phyloP scores from a whole-genome alignment of 2,797 vertebrate species.

The Sebastolobus alascanus region DNA sequence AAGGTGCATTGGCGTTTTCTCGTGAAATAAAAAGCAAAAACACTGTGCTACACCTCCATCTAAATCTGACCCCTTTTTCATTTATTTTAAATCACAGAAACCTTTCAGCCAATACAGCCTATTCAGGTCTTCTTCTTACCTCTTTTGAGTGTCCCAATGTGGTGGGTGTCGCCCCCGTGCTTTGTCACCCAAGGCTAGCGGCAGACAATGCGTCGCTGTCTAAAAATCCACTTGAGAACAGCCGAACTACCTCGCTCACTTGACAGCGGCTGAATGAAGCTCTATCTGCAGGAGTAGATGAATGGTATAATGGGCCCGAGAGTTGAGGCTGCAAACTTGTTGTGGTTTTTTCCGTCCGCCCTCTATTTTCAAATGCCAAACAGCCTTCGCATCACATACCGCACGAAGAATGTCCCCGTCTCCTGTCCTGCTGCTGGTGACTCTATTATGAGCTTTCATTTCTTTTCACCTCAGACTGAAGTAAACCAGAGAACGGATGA shows the following conservation, averaged over 20 bases:
- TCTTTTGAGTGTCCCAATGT: slow-evolving; percentile 21
- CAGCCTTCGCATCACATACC: slow-evolving; percentile 5
- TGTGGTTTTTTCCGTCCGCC: not conserved
- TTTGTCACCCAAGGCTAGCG: slow-evolving; percentile 43
- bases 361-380: slow-evolving; percentile 29
- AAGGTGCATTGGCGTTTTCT: not conserved
- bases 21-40: slow-evolving; percentile 24
- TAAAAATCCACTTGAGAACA: slow-evolving; percentile 33
- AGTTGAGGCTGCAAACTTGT: not conserved
- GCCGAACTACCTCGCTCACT: slow-evolving; percentile 33
- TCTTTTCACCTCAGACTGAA: slow-evolving; percentile 22
- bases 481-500: not conserved
- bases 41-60: not conserved
- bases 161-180: slow-evolving; percentile 33
- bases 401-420: not conserved
- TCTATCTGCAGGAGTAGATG: slow-evolving; percentile 19
- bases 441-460: slow-evolving; percentile 23
- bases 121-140: slow-evolving; percentile 22
- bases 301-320: slow-evolving; percentile 21
- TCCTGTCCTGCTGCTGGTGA: not conserved
- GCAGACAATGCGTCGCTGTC: slow-evolving; percentile 51
- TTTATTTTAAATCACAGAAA: slow-evolving; percentile 3
- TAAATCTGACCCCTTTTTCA: slow-evolving; percentile 4
- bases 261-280: slow-evolving; percentile 54
- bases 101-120: slow-evolving; percentile 58